Base-by-base conservation (phyloP, 2,888 invertebrate genomes). In the Dorcus hopei region DNA sequence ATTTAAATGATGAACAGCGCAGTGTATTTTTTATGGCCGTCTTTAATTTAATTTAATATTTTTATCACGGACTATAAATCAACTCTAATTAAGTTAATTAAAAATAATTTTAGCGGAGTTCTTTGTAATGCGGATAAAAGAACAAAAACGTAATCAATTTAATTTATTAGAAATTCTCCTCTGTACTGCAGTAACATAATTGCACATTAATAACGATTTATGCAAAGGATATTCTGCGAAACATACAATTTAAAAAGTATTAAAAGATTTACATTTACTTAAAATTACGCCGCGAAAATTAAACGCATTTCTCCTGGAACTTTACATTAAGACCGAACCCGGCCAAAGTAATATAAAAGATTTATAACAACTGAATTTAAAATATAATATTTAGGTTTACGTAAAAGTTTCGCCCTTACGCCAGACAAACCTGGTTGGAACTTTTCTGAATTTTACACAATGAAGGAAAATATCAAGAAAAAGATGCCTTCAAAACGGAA, bases 21-120 rank as follows among this genome's bases (percentile, higher is more conserved):
- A 57, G 63, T 69, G 66, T 72, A 72, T 73, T 74, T 73, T 76
- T 74, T 75, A 74, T 72, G 72, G 70, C 74, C 69, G 74, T 74
- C 75, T 77, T 75, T 75, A 74, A 75, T 76, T 77, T 75, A 75
- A 77, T 78, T 77, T 76, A 75, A 76, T 78, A 77, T 79, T 79
- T 78, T 68, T 68, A 68, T 68, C 68, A 65, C 65, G 65, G 65
- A 65, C 68, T 67, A 67, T 68, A 68, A 68, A 68, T 68, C 68
- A 67, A 67, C 65, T 67, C 65, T 68, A 68, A 68, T 68, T 72
- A 70, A 71, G 63, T 72, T 72, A 71, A 72, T 71, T 72, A 70
- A 78, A 79, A 78, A 76, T 77, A 76, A 77, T 78, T 77, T 76
- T 71, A 72, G 73, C 76, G 69, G 72, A 72, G 70, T 72, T 71